Percentiles rank a stretch among this genome's conserved stretches.
Evolutionary conservation across 2,797 vertebrate species (phyloP).

Genomic region (Amblyopsis hoosieri): DNA sequence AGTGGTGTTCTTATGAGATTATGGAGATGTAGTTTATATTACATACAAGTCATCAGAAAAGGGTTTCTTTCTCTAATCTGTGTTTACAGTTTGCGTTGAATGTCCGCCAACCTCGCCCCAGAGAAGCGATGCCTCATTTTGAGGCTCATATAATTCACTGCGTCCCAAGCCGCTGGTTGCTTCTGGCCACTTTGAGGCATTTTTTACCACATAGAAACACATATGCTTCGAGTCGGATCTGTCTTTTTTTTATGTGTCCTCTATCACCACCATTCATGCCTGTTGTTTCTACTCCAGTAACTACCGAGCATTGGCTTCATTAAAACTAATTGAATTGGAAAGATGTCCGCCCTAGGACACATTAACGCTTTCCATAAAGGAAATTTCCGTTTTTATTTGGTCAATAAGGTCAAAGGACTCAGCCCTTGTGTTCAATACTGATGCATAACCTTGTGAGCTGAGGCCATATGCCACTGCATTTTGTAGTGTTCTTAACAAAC

Average conservation of each 20-base stretch:
- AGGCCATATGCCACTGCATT: conserved; percentile 31
- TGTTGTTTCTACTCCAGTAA: conserved; percentile 98
- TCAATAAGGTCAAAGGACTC: conserved; percentile 83
- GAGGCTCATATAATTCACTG: conserved; percentile 71
- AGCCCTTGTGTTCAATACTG: conserved; percentile 68
- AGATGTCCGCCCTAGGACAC: conserved; percentile 97
- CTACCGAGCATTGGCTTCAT: conserved; percentile 98
- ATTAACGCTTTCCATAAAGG: conserved; percentile 96
- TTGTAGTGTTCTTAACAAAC: background rate
- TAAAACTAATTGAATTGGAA: conserved; percentile 99
- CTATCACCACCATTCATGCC: conserved; percentile 94
- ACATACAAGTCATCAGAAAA: conserved; percentile 31
- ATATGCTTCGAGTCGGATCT: conserved; percentile 67
- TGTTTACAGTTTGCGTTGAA: conserved; percentile 49
- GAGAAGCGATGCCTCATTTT: conserved; percentile 72
- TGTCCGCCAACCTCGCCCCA: conserved; percentile 59
- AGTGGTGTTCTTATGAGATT: background rate
- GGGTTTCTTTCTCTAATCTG: conserved; percentile 21
- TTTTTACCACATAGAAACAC: conserved; percentile 90
- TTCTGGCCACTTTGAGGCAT: conserved; percentile 81
- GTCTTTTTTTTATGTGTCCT: conserved; percentile 90
- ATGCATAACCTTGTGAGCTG: conserved; percentile 55
- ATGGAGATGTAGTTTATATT: conserved; percentile 14
- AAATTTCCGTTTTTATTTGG: conserved; percentile 77
- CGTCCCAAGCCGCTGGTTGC: conserved; percentile 66